A percentile compares a stretch with the other conserved stretches of the same genome.
Evolutionary conservation across 2,797 vertebrate species (phyloP).

Genomic region (Gadopsis marmoratus): DNA sequence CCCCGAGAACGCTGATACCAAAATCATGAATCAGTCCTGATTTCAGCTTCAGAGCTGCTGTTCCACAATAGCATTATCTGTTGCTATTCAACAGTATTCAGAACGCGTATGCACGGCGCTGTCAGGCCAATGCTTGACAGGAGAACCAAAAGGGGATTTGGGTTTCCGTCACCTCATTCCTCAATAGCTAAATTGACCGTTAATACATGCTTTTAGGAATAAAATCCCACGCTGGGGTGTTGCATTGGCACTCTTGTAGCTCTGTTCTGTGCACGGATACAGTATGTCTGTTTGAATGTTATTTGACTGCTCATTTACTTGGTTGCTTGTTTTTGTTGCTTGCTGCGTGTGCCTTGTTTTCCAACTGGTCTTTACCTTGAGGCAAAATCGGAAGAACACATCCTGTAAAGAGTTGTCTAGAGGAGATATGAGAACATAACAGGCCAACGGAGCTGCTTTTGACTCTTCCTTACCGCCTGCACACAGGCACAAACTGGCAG

Average conservation of each 20-base stretch:
- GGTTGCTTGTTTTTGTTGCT: slow-evolving; percentile 25
- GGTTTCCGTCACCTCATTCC: background rate
- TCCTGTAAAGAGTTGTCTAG: slow-evolving; percentile 61
- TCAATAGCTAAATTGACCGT: background rate
- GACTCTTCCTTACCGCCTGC: slow-evolving; percentile 40
- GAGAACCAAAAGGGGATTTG: background rate
- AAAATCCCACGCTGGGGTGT: slow-evolving; percentile 8
- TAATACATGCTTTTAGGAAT: background rate
- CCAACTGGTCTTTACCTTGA: slow-evolving; percentile 60
- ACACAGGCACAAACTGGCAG: slow-evolving; percentile 25
- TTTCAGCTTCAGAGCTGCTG: background rate
- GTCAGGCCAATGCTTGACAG: background rate
- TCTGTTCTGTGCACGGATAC: background rate
- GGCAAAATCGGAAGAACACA: slow-evolving; percentile 64
- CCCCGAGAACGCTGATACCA: background rate
- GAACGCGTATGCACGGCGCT: background rate
- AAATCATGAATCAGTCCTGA: background rate
- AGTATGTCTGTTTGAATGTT: slow-evolving; percentile 18
- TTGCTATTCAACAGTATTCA: background rate
- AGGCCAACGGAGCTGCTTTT: slow-evolving; percentile 69
- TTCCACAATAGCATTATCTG: background rate
- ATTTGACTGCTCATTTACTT: slow-evolving; percentile 43
- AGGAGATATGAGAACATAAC: slow-evolving; percentile 62
- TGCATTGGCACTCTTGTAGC: background rate
- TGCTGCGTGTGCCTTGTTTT: slow-evolving; percentile 48